Evolutionary conservation across 1,140 invertebrate genomes (phyloP), one percentile per base, ranked within the genome.

Genomic region (Rhynchophorus ferrugineus): DNA sequence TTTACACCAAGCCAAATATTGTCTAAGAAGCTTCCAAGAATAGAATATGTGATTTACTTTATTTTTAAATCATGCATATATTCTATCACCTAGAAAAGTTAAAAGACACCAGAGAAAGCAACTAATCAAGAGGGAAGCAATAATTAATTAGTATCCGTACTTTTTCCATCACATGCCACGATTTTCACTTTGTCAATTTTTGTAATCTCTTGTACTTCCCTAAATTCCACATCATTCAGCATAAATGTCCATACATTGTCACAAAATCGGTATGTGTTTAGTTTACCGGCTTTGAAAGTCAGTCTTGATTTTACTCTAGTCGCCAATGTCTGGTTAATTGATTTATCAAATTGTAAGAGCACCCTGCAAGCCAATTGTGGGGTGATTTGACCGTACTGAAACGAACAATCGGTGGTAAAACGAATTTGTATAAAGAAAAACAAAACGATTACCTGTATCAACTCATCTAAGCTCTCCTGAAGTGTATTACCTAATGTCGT

Each of bases 191-290:
- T 97, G 65, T 96, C 91, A 19, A 97, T 91, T 71, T 88, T 89
- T 8, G 91, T 87, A 49, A 96, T 80, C 69, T 98, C 94, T 67
- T 93, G 88, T 1, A 93, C 88, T 75, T 99, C 96, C 57, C 91
- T 79, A 67, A 99, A 98, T 70, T 99, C 96, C 8, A 98, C 95
- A 75, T 98, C 91, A 70, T 95, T 95, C 53, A 99, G 76, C 77
- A 98, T 90, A 67, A 99, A 97, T n/a, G 95, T 99, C 96, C 96
- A 99, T 0, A 99, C 96, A 78, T 99, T 99, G 76, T 99, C 96
- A 81, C 96, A 99, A 76, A 98, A 99, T 63, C 96, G 81, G 71
- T 99, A 99, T 0, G 95, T 98, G 66, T 95, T 95, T 54, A 99
- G 75, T 79, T 96, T 96, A 24, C 89, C 91, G 58, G 93, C 92